These are phyloP conservation scores for Noctilio leporinus DNA, from an alignment of 2,113 vertebrate species.

Conservation along the genomic window DNA sequence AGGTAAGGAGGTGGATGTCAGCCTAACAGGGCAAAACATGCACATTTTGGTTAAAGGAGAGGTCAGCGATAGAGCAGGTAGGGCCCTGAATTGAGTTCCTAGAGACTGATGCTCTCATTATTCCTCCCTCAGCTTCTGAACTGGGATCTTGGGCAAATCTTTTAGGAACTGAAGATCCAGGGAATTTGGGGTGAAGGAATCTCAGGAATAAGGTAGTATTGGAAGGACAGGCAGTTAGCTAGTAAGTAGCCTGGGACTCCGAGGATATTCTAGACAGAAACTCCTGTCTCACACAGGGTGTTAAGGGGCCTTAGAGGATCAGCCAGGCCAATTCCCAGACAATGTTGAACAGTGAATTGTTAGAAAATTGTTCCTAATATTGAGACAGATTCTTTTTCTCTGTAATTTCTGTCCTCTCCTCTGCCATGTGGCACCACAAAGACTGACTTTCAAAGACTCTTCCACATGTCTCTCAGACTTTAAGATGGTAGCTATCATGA, in stretches of 20 bases:
- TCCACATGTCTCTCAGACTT: background rate
- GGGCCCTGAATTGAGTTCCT: background rate
- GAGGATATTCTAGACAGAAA: background rate
- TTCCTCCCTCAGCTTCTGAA: background rate
- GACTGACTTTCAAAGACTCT: background rate
- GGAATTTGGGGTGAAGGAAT: background rate
- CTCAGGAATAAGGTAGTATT: background rate
- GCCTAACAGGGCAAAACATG: background rate
- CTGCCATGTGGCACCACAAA: background rate
- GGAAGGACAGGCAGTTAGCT: background rate
- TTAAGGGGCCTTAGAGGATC: background rate
- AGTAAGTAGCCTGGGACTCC: background rate
- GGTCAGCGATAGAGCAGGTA: background rate
- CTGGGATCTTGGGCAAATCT: background rate
- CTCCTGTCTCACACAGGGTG: background rate
- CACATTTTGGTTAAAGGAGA: background rate
- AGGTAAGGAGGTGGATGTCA: background rate
- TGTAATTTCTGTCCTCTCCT: background rate
- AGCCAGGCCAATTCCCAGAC: background rate
- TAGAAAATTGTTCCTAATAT: background rate
- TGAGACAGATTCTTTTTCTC: background rate
- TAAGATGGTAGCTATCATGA: background rate
- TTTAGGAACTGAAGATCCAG: background rate
- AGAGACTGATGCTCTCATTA: background rate
- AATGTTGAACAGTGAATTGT: background rate